These are phyloP conservation scores for Cryptus viduatorius DNA, from an alignment of 2,888 invertebrate species.

Conservation along the genomic window DNA sequence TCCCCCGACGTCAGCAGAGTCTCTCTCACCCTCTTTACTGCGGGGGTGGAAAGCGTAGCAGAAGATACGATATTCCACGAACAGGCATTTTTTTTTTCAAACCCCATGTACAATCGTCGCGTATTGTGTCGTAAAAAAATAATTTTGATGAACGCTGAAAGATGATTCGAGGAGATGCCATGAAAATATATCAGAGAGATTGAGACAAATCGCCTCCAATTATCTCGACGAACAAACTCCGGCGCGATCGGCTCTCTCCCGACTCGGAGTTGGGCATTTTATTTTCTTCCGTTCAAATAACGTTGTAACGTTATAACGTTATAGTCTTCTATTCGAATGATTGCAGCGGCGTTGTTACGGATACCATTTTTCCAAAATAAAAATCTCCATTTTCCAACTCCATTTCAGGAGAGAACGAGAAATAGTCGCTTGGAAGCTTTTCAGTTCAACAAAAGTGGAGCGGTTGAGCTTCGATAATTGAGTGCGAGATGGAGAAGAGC, in stretches of 20 bases:
- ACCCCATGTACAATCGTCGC: conserved; percentile 6
- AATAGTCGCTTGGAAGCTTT: no score
- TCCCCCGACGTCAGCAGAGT: conserved; percentile 42
- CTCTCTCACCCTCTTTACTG: conserved; percentile 50
- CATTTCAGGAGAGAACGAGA: no score
- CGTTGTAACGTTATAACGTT: no score
- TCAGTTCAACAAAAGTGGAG: conserved; percentile 1
- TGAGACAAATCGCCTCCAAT: conserved; percentile 69
- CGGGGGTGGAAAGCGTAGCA: conserved; percentile 35
- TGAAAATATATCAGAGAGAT: conserved; percentile 34
- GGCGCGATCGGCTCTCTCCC: background rate
- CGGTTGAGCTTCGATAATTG: background rate
- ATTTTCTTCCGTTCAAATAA: background rate
- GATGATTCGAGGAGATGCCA: background rate
- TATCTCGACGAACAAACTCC: conserved; percentile 17
- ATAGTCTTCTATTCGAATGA: no score
- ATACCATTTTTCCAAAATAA: no score
- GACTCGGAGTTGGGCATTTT: background rate
- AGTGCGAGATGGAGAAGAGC: background rate
- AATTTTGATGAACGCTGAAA: background rate
- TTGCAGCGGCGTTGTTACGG: conserved; percentile 21
- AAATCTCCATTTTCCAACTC: no score
- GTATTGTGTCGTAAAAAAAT: conserved; percentile 16
- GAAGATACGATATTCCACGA: background rate
- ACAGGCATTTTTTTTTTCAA: conserved; percentile 2